phyloP scores from a whole-genome alignment of 37 sponge, comb jelly and placozoan species.

The Geodia barretti region DNA sequence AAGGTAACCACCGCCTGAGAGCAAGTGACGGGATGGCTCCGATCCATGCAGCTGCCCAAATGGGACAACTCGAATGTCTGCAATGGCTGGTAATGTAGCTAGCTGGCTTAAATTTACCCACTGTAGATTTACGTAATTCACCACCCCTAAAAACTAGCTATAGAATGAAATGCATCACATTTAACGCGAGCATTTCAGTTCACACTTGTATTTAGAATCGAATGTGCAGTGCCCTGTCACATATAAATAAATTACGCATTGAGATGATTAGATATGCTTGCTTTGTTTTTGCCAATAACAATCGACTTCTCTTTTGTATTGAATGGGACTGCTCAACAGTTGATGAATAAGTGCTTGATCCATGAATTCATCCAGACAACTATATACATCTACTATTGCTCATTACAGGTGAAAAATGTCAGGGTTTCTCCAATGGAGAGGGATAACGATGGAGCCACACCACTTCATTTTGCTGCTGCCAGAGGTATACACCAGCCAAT shows the following conservation, averaged over 20 bases:
- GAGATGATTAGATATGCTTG: too few relatives aligned
- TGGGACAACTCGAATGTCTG: conserved; percentile 71
- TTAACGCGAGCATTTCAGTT: too few relatives aligned
- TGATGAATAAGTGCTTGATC: too few relatives aligned
- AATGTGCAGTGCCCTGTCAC: too few relatives aligned
- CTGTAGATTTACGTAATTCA: not conserved
- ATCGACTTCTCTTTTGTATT: too few relatives aligned
- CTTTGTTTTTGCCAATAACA: too few relatives aligned
- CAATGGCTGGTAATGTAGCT: conserved; percentile 43
- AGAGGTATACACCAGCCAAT: conserved; percentile 35
- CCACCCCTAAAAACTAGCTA: too few relatives aligned
- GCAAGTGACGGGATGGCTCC: conserved; percentile 85
- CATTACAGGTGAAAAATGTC: conserved; percentile 35
- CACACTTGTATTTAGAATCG: too few relatives aligned
- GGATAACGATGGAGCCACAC: conserved; percentile 85
- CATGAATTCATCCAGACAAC: not conserved
- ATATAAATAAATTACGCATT: too few relatives aligned
- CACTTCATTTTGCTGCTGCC: conserved; percentile 79
- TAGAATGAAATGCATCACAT: too few relatives aligned
- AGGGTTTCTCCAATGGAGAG: conserved; percentile 58
- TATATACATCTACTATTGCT: not conserved
- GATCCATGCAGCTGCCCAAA: conserved; percentile 81
- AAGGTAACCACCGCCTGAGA: conserved; percentile 41
- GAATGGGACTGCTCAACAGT: too few relatives aligned
- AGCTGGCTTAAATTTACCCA: not conserved